Percentiles rank a stretch among this genome's conserved stretches.
These are phyloP conservation scores for Ammodytes marinus DNA, from an alignment of 2,113 vertebrate species.

Conservation along the genomic window DNA sequence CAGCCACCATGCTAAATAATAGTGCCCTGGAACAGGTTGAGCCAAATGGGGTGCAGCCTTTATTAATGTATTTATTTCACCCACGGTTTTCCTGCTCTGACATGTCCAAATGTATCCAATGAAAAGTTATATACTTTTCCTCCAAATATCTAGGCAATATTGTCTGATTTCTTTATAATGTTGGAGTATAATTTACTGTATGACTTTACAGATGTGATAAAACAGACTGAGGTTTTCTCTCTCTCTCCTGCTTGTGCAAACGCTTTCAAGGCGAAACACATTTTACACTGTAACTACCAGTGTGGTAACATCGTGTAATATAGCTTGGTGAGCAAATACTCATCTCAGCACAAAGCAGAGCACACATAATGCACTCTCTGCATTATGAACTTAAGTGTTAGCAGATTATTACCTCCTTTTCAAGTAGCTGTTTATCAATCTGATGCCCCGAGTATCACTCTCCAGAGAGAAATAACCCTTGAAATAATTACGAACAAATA, in stretches of 20 bases:
- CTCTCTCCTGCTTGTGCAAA: conserved; percentile 15
- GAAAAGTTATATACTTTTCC: neutral
- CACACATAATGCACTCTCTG: conserved; percentile 45
- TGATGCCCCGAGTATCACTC: conserved; percentile 44
- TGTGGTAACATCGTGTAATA: conserved; percentile 45
- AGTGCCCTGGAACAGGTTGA: neutral
- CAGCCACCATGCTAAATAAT: neutral
- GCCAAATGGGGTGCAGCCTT: neutral
- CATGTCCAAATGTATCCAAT: neutral
- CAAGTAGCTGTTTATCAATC: conserved; percentile 65
- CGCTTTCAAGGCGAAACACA: conserved; percentile 47
- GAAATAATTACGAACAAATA: conserved; percentile 64
- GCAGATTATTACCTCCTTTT: conserved; percentile 56
- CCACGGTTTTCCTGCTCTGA: neutral
- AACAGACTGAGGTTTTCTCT: neutral
- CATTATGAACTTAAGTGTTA: conserved; percentile 48
- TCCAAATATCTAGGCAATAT: neutral
- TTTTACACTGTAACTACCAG: conserved; percentile 36
- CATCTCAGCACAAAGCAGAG: conserved; percentile 50
- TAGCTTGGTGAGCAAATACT: conserved; percentile 44
- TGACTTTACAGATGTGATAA: conserved; percentile 59
- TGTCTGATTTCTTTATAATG: conserved; percentile 41
- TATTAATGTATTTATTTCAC: conserved; percentile 21
- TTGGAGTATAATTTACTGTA: conserved; percentile 27
- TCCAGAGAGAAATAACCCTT: conserved; percentile 38